Evolutionary conservation across 2,888 invertebrate genomes (phyloP).

Genomic region (Rhorus exstirpatorius): DNA sequence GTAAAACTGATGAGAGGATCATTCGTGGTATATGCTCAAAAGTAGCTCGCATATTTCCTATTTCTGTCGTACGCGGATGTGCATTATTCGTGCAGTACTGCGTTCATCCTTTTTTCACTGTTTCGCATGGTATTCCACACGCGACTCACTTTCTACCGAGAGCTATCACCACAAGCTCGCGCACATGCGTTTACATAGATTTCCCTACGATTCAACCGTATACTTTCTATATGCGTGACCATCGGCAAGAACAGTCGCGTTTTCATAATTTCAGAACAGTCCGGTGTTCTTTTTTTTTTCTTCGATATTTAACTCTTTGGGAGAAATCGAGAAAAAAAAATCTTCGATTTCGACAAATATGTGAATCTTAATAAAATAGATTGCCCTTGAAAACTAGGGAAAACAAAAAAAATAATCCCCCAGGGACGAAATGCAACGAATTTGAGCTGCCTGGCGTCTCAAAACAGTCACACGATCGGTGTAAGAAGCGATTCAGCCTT

Average conservation of each 20-base stretch:
- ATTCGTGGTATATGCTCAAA: not conserved
- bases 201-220: conserved; percentile 54
- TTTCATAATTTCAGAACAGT: conserved; percentile 28
- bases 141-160: conserved; percentile 68
- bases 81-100: conserved; percentile 48
- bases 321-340: not conserved
- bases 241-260: conserved; percentile 40
- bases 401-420: no score
- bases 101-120: conserved; percentile 36
- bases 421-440: no score
- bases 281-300: conserved; percentile 19
- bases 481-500: no score
- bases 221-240: conserved; percentile 69
- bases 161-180: conserved; percentile 26
- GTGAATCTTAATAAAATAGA: no score
- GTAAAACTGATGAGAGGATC: no score
- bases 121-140: conserved; percentile 61
- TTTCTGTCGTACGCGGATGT: conserved; percentile 51
- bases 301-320: not conserved
- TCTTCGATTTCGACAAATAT: no score
- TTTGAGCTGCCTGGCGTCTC: no score
- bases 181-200: conserved; percentile 43
- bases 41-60: conserved; percentile 42
- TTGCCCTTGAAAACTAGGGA: no score
- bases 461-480: no score